Conservation (phyloP, 1,140 invertebrate species). For the Sarcophaga peregrina region DNA sequence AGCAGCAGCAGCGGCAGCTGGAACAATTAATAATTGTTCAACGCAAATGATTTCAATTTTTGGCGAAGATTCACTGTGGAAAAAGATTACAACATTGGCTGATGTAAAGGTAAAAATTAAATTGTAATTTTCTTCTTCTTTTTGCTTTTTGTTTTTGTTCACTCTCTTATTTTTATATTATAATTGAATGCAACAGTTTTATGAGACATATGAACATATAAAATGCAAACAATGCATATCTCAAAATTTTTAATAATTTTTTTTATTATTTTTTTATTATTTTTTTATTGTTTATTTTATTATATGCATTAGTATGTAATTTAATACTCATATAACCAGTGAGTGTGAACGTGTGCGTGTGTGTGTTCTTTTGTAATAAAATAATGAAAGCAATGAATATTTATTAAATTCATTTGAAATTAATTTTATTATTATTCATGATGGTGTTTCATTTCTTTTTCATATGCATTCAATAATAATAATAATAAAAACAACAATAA, state of each 20-base stretch:
- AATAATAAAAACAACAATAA: background rate
- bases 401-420: background rate
- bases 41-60: conserved; percentile 64
- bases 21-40: conserved; percentile 53
- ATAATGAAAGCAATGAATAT: no score
- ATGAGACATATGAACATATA: no score
- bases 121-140: background rate
- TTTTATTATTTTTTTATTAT: background rate
- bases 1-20: conserved; percentile 62
- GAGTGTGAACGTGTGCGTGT: background rate
- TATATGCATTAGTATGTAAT: background rate
- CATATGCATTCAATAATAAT: background rate
- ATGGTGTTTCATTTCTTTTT: background rate
- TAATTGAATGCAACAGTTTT: background rate
- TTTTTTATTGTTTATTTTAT: background rate
- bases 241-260: background rate
- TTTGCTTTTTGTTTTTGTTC: background rate
- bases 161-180: background rate
- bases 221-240: background rate
- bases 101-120: conserved; percentile 58
- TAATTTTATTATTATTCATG: conserved; percentile 3
- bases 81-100: conserved; percentile 63
- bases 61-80: conserved; percentile 63
- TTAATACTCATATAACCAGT: background rate
- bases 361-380: no score